Evolutionary conservation across 2,797 vertebrate genomes (phyloP), one percentile per base, ranked within the genome.

Genomic region (Telmatherina bonti): DNA sequence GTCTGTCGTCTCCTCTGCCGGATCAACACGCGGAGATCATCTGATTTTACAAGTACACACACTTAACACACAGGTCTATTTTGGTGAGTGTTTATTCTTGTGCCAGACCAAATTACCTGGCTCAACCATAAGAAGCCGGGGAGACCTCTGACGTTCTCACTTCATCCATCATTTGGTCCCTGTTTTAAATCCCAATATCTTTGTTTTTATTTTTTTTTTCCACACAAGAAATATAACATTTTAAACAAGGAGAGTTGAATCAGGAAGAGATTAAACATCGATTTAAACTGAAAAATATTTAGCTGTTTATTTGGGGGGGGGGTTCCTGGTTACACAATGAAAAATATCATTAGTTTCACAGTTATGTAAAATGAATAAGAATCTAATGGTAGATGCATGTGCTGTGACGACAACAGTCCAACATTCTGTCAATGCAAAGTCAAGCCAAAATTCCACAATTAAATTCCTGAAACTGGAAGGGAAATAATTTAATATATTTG

Each of bases 71-170:
- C 41, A 13, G 12, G 60, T 77, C 83, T 92, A 90, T 92, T 91
- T 90, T 67, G 76, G 84, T 52, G 56, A 27, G 81, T 70, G 85
- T 91, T 91, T 88, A 91, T 91, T 90, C 82, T 76, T 72, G 64
- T 54, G 70, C 72, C 62, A 82, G 82, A 76, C 71, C 72, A 82
- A 85, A 90, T 90, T 87, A 89, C 81, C 83, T 86, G 73, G 20
- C 30, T 80, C 82, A 64, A 51, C 1, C 1, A 66, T 62, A 59
- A 31, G 60, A 75, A 74, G 86, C 70, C 49, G 70, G 68, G 73
- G 2, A 52, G 38, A 62, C 63, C 52, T 60, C 24, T 0, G 22
- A 13, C 36, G 64, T 55, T 67, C 60, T 74, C 74, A 51, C 60
- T 66, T 35, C 35, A 26, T 53, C 52, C 13, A 24, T 38, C 57